These are phyloP conservation scores for Drosophila tanythrix DNA, from an alignment of 2,888 invertebrate species.

Conservation along the genomic window DNA sequence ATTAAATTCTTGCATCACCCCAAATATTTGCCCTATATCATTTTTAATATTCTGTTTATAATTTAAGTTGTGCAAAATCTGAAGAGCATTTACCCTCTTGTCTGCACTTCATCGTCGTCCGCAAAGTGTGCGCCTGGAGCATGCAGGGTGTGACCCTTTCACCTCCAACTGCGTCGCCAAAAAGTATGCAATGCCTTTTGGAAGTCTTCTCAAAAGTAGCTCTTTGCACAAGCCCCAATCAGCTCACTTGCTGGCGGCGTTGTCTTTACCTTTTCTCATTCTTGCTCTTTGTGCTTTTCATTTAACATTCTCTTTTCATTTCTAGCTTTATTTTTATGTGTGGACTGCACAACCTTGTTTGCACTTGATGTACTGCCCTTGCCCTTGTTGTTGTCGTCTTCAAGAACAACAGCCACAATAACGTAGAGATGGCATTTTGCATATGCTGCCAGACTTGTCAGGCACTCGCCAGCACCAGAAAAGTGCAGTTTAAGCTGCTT, in stretches of 20 bases:
- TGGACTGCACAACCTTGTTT: conserved; percentile 58
- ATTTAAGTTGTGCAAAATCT: conserved; percentile 15
- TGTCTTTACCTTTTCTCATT: conserved; percentile 31
- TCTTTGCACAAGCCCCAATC: conserved; percentile 51
- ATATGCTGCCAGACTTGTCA: conserved; percentile 68
- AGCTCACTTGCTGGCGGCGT: conserved; percentile 51
- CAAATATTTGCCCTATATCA: background rate
- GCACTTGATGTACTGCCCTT: conserved; percentile 65
- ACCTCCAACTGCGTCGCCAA: background rate
- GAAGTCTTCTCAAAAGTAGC: conserved; percentile 50
- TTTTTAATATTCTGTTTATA: conserved; percentile 32
- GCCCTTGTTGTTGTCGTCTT: conserved; percentile 58
- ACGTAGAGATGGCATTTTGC: conserved; percentile 61
- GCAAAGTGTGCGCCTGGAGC: conserved; percentile 38
- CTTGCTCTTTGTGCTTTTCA: background rate
- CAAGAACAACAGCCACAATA: conserved; percentile 29
- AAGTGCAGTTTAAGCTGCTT: conserved; percentile 35
- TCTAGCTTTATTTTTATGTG: conserved; percentile 21
- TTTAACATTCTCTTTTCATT: conserved; percentile 6
- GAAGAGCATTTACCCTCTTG: conserved; percentile 13
- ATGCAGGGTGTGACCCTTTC: background rate
- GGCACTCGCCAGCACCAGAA: conserved; percentile 26
- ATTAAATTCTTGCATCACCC: background rate
- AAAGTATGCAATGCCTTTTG: conserved; percentile 58
- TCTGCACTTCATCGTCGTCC: conserved; percentile 26